A percentile compares a stretch with the other conserved stretches of the same genome.
Evolutionary conservation across 2,888 invertebrate genomes (phyloP).

Genomic region (Acanthosepion lycidas): DNA sequence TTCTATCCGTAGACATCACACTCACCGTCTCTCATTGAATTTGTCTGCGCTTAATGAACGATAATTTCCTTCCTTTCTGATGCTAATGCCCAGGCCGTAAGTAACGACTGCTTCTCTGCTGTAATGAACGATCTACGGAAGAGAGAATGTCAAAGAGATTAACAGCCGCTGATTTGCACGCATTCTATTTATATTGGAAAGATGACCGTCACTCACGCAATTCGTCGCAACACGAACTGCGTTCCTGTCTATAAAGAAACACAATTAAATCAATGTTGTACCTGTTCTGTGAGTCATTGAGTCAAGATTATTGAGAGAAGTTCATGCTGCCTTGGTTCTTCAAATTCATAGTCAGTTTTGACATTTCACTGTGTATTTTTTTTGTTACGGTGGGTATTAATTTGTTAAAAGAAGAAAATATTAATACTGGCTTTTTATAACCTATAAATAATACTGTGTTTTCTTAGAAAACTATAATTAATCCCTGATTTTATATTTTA

Average conservation of each 20-base stretch:
- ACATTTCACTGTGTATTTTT: too few relatives aligned
- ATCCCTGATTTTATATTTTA: too few relatives aligned
- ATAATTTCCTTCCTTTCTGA: background rate
- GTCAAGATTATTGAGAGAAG: background rate
- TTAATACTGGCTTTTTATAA: too few relatives aligned
- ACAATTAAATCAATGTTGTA: background rate
- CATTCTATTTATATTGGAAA: background rate
- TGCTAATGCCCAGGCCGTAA: background rate
- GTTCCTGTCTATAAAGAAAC: background rate
- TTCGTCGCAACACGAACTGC: background rate
- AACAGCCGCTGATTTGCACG: background rate
- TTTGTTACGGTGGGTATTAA: too few relatives aligned
- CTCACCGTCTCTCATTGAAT: background rate
- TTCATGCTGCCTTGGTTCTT: background rate
- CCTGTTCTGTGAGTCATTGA: background rate
- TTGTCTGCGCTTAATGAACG: background rate
- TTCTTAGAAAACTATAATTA: too few relatives aligned
- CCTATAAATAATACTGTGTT: too few relatives aligned
- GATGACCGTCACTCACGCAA: background rate
- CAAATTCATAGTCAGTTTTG: background rate
- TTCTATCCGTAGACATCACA: background rate
- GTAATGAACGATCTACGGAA: background rate
- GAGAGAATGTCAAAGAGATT: background rate
- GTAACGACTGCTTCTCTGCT: background rate
- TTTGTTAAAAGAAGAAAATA: too few relatives aligned